Conservation (phyloP, 2,797 vertebrate species). For the Knipowitschia caucasica region DNA sequence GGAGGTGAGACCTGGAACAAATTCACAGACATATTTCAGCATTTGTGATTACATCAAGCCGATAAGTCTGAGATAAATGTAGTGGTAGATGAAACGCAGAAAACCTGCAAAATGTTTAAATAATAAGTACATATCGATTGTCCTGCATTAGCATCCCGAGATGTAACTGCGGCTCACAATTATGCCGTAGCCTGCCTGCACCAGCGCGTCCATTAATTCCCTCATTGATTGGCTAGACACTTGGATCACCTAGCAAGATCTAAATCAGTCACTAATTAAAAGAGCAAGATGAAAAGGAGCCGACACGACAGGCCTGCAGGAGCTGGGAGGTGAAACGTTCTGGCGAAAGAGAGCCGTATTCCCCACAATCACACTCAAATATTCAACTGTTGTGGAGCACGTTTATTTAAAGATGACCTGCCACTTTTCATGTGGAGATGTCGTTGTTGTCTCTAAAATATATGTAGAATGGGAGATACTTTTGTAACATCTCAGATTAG, state of each 20-base stretch:
- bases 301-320: conserved; percentile 59
- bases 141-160: conserved; percentile 28
- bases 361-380: conserved; percentile 51
- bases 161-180: conserved; percentile 22
- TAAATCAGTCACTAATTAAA: conserved; percentile 76
- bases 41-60: conserved; percentile 30
- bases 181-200: conserved; percentile 43
- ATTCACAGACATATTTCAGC: conserved; percentile 44
- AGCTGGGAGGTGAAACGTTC: conserved; percentile 61
- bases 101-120: conserved; percentile 27
- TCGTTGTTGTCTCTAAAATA: no score
- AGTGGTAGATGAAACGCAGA: conserved; percentile 18
- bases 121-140: conserved; percentile 30
- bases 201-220: conserved; percentile 62
- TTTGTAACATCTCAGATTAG: no score
- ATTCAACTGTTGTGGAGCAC: conserved; percentile 54
- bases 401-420: conserved; percentile 11
- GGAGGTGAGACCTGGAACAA: conserved; percentile 49
- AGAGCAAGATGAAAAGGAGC: conserved; percentile 67
- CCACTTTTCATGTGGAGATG: no score
- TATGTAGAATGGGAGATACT: no score
- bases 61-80: conserved; percentile 36
- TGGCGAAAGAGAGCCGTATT: no score
- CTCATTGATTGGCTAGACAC: conserved; percentile 70
- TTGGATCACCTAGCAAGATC: conserved; percentile 68